Percentiles rank a stretch among this genome's conserved stretches.
These are phyloP conservation scores for Stramonita haemastoma DNA, from an alignment of 2,888 invertebrate species.

Conservation along the genomic window DNA sequence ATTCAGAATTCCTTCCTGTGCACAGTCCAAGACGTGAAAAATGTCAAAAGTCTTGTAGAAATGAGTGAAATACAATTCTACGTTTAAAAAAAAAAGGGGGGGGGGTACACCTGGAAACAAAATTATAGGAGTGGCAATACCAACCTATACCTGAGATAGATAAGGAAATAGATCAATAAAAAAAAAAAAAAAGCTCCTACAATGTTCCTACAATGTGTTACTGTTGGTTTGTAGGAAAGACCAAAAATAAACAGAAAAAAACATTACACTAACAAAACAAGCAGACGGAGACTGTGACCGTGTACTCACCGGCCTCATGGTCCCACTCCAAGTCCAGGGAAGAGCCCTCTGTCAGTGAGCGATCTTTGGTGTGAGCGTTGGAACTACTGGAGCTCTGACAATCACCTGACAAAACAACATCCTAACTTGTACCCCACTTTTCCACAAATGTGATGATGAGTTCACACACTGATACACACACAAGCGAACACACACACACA, in stretches of 20 bases:
- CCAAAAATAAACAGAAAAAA: background rate
- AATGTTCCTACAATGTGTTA: background rate
- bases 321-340: slow-evolving; percentile 77
- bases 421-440: background rate
- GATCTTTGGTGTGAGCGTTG: slow-evolving; percentile 64
- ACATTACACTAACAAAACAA: background rate
- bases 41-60: too few species aligned
- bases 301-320: slow-evolving; percentile 73
- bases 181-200: background rate
- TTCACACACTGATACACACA: background rate
- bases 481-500: background rate
- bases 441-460: too few species aligned
- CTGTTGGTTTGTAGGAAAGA: background rate
- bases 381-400: slow-evolving; percentile 70
- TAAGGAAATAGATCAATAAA: background rate
- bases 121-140: too few species aligned
- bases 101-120: too few species aligned
- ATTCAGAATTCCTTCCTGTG: too few species aligned
- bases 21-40: too few species aligned
- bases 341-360: slow-evolving; percentile 74
- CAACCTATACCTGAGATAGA: too few species aligned
- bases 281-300: background rate
- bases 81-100: too few species aligned
- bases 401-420: slow-evolving; percentile 54
- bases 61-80: too few species aligned